A percentile compares a stretch with the other conserved stretches of the same genome.
phyloP scores from a whole-genome alignment of 2,888 invertebrate species.

The Rhamphomyia laevipes region DNA sequence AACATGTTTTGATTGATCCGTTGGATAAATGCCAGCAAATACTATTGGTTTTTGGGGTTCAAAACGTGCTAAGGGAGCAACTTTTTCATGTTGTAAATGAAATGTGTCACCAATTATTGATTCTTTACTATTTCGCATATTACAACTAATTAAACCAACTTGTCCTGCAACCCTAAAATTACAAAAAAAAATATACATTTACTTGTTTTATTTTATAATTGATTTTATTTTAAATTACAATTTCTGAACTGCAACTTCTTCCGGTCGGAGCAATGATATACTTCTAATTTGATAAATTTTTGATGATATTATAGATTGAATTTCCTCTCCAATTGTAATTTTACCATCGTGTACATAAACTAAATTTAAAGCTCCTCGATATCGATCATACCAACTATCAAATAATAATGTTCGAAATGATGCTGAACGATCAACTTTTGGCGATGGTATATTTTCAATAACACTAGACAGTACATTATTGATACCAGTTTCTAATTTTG shows the following conservation, averaged over 20 bases:
- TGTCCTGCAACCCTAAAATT: conserved; percentile 66
- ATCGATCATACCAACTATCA: conserved; percentile 89
- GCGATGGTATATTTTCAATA: conserved; percentile 66
- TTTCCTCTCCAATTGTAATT: conserved; percentile 59
- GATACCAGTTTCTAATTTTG: conserved; percentile 81
- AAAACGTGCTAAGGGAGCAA: conserved; percentile 46
- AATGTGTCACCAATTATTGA: conserved; percentile 68
- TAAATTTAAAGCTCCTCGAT: conserved; percentile 67
- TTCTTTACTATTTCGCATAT: conserved; percentile 62
- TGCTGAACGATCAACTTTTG: conserved; percentile 44
- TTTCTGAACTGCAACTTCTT: conserved; percentile 50
- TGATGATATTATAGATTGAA: conserved; percentile 56
- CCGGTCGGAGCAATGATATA: conserved; percentile 68
- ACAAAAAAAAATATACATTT: background rate
- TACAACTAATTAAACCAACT: conserved; percentile 79
- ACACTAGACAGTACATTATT: conserved; percentile 64
- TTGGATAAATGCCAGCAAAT: conserved; percentile 76
- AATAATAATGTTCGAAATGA: conserved; percentile 74
- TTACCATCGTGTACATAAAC: conserved; percentile 68
- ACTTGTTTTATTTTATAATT: background rate
- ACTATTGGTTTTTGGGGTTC: conserved; percentile 65
- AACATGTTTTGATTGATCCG: conserved; percentile 75
- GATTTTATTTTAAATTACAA: conserved; percentile 39
- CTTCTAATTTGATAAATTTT: conserved; percentile 69
- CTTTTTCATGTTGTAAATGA: conserved; percentile 41